Percentiles rank a stretch among this genome's conserved stretches.
phyloP scores from a whole-genome alignment of 1,140 invertebrate genomes.

The Periplaneta americana region DNA sequence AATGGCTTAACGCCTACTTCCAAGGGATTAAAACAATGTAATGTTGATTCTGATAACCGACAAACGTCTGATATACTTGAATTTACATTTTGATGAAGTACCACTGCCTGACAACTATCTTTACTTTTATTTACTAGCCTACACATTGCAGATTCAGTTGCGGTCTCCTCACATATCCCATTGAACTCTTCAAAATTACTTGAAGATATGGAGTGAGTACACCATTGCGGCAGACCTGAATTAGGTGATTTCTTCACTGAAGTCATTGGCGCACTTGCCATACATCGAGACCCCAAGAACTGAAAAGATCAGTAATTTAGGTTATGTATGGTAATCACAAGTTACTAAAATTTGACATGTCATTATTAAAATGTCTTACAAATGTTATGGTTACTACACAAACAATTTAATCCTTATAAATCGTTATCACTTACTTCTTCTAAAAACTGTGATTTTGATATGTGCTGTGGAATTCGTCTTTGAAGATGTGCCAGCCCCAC shows the following conservation, averaged over 20 bases:
- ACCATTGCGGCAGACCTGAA: neutral
- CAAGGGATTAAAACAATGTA: slow-evolving; percentile 9
- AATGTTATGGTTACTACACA: too few species aligned
- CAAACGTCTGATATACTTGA: neutral
- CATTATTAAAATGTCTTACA: too few species aligned
- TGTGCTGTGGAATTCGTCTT: neutral
- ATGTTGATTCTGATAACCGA: neutral
- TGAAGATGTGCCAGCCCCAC: neutral
- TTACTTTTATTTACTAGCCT: neutral
- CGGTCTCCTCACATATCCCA: neutral
- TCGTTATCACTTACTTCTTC: slow-evolving; percentile 1
- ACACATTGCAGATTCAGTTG: neutral
- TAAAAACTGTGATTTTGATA: neutral
- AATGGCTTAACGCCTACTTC: slow-evolving; percentile 13
- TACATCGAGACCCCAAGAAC: neutral
- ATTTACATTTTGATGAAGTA: neutral
- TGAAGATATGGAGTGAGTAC: neutral
- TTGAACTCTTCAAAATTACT: neutral
- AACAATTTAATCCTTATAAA: neutral
- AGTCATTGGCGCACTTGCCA: neutral
- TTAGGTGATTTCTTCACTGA: neutral
- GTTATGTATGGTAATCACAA: neutral
- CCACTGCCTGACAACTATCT: neutral
- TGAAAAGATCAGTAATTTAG: neutral
- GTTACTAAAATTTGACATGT: neutral